Conservation (phyloP, 2,113 vertebrate genomes). For the Ondatra zibethicus region DNA sequence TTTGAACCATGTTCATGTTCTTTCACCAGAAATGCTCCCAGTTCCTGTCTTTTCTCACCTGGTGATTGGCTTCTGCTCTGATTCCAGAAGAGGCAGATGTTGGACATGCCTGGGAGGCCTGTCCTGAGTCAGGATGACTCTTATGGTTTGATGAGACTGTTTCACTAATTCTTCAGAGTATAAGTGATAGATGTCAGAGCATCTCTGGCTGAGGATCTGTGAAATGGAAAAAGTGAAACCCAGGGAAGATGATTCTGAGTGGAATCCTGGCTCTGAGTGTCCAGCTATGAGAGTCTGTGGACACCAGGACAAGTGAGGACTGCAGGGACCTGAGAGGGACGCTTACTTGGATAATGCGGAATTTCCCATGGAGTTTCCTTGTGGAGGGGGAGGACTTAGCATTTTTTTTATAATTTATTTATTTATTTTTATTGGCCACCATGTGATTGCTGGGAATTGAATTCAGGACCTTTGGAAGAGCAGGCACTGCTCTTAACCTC, state of each 20-base stretch:
- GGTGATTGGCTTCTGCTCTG: neutral
- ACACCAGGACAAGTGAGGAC: neutral
- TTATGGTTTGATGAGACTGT: no score
- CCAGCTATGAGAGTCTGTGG: neutral
- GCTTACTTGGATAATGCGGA: neutral
- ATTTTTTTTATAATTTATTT: no score
- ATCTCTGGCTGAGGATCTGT: no score
- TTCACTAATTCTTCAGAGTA: neutral
- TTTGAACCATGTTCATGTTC: neutral
- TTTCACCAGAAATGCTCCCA: neutral
- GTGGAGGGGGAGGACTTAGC: neutral
- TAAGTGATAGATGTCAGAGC: accelerated
- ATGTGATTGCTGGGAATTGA: no score
- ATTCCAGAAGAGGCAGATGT: no score
- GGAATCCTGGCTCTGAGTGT: neutral
- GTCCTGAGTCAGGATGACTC: no score
- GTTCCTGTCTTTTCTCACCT: neutral
- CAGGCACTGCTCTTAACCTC: no score
- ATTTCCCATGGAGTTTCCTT: neutral
- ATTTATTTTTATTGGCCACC: no score
- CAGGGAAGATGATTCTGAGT: neutral
- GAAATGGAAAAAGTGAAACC: neutral
- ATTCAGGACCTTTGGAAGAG: no score
- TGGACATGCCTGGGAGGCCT: no score
- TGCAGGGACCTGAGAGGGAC: accelerated